Base-by-base conservation (phyloP, 2,888 invertebrate species). In the Dryadula phaetusa region DNA sequence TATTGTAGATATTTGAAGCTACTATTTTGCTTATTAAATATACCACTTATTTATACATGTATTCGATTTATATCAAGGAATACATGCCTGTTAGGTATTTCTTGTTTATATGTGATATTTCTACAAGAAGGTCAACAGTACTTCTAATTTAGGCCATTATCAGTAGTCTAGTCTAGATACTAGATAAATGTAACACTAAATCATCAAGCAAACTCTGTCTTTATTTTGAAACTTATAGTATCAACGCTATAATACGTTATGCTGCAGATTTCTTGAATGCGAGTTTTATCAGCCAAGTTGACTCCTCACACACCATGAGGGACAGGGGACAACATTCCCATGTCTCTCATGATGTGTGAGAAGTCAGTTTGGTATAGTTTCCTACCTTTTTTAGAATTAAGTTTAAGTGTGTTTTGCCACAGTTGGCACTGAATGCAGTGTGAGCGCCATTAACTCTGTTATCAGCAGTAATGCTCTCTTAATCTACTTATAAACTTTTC, bases 401-500 rank as follows among this genome's bases (percentile, higher is more conserved):
- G 47, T 47, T 47, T 22, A 22, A 20, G 20, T 47, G 6, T 22
- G 14, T 1, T 22, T 14, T 14, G 6, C 47, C 47, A 47, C 14
- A 47, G 47, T 47, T 47, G 47, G 25, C 47, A 25, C 47, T 25
- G n/a, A 47, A 22, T 25, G 47, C 47, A 25, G n/a, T 25, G 25
- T 25, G 25, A 47, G 25, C 25, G 47, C 47, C 25, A 25, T 25
- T 47, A 47, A 6, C 22, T 14, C 47, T n/a, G 47, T 47, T 47
- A 47, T 47, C 47, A 47, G 47, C 22, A 47, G 22, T 14, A 47
- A 22, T 47, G 14, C 22, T 6, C 6, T 22, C 6, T 47, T 47
- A 47, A 47, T 47, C 47, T 47, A 22, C 47, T 47, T 47, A 47
- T 47, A 46, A 12, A 14, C 12, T 46, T 46, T 46, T 20, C 44